Conservation (phyloP, 35 echinoderm and acorn worm genomes). For the Eucidaris tribuloides region DNA sequence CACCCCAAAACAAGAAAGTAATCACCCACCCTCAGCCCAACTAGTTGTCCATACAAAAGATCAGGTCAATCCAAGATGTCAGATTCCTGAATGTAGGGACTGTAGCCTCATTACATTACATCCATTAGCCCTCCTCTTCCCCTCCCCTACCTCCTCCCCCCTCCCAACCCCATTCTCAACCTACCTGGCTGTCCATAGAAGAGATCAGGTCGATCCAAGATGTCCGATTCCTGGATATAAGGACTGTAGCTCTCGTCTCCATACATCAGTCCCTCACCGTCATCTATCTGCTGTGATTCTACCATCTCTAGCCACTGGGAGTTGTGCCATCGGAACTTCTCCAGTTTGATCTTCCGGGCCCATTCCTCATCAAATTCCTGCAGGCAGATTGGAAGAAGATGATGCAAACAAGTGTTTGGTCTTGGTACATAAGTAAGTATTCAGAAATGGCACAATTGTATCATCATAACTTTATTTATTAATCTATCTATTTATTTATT, state of each 20-base stretch:
- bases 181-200: constrained; percentile 84
- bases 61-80: constrained; percentile 97
- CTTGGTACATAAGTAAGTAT: no score
- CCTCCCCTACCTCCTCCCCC: no score
- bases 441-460: no score
- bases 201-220: constrained; percentile 91
- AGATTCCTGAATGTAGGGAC: constrained; percentile 97
- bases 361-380: constrained; percentile 99
- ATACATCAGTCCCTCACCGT: constrained; percentile 92
- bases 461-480: no score
- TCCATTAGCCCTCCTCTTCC: no score
- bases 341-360: constrained; percentile 94
- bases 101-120: constrained; percentile 98
- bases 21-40: no score
- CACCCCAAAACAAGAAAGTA: no score
- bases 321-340: constrained; percentile 99
- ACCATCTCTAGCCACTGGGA: constrained; percentile 99
- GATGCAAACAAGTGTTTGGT: no score
- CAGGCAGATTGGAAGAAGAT: neutral
- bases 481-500: no score
- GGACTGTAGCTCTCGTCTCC: constrained; percentile 97
- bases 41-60: constrained; percentile 84
- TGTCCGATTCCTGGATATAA: constrained; percentile 97
- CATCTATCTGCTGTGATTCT: constrained; percentile 92
- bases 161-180: no score